Conservation (phyloP, 1,140 invertebrate genomes). For the Listronotus oregonensis region DNA sequence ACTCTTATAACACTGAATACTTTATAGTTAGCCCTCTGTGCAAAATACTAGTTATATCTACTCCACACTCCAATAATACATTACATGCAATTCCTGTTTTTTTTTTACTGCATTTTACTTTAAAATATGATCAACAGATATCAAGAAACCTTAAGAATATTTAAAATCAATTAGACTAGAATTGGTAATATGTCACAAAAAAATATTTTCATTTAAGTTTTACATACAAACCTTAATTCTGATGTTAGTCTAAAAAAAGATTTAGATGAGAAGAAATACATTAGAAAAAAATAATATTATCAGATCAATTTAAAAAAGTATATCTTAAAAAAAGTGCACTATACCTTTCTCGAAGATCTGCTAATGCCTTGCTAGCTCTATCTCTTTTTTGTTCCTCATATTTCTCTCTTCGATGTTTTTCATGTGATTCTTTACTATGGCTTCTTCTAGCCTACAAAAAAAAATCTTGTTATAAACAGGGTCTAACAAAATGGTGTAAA, state of each 20-base stretch:
- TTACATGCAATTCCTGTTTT: not conserved
- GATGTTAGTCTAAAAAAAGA: conserved; percentile 29
- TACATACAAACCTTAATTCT: conserved; percentile 30
- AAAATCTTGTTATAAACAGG: not conserved
- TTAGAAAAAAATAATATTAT: not conserved
- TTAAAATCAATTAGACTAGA: not conserved
- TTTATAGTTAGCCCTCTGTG: no score
- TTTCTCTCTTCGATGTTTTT: conserved; percentile 60
- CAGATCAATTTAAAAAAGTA: not conserved
- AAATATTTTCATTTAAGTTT: conserved; percentile 20
- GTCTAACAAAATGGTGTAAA: no score
- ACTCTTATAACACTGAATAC: no score
- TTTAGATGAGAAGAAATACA: conserved; percentile 4
- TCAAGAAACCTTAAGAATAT: not conserved
- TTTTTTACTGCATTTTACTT: no score
- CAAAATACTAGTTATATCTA: no score
- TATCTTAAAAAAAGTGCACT: not conserved
- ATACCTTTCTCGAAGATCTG: conserved; percentile 72
- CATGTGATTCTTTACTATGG: conserved; percentile 41
- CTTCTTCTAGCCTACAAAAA: conserved; percentile 20
- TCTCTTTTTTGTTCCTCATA: conserved; percentile 63
- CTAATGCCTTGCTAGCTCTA: conserved; percentile 59
- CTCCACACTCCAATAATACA: not conserved
- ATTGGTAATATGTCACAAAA: conserved; percentile 21
- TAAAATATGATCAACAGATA: not conserved